phyloP scores from a whole-genome alignment of 2,797 vertebrate species.

The Eospalax fontanierii region DNA sequence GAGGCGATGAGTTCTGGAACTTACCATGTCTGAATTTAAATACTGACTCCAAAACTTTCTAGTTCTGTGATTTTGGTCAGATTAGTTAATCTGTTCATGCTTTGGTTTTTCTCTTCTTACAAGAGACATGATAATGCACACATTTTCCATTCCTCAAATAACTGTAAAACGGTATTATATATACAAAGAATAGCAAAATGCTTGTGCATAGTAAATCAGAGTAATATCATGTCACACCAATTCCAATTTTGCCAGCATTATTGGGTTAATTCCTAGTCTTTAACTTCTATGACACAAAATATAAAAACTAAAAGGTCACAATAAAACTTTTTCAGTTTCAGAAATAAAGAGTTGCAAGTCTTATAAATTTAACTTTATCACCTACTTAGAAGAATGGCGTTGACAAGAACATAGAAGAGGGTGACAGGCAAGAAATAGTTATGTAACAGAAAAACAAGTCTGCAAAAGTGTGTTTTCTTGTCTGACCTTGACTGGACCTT shows the following conservation, averaged over 20 bases:
- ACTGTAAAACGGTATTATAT: not conserved
- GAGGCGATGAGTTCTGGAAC: not conserved
- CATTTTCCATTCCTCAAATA: not conserved
- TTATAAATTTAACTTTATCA: slow-evolving; percentile 70
- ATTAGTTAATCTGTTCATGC: not conserved
- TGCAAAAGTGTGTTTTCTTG: not conserved
- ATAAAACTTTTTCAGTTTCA: not conserved
- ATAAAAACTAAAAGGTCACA: slow-evolving; percentile 45
- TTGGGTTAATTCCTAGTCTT: slow-evolving; percentile 27
- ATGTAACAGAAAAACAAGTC: slow-evolving; percentile 71
- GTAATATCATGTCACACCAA: not conserved
- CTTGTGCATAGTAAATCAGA: not conserved
- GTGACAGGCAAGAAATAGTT: slow-evolving; percentile 41
- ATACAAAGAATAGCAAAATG: not conserved
- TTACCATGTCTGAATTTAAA: slow-evolving; percentile 10
- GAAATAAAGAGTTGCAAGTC: slow-evolving; percentile 42
- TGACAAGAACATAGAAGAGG: slow-evolving; percentile 34
- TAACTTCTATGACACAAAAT: not conserved
- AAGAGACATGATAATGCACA: not conserved
- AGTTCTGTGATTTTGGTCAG: slow-evolving; percentile 6
- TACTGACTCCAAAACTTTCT: not conserved
- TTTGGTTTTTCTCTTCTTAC: slow-evolving; percentile 29
- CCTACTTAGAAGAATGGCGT: slow-evolving; percentile 69
- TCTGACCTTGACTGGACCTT: not conserved
- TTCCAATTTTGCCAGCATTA: not conserved